phyloP scores from a whole-genome alignment of 1,140 invertebrate species.

The Gyrodactylus bullatarudis region DNA sequence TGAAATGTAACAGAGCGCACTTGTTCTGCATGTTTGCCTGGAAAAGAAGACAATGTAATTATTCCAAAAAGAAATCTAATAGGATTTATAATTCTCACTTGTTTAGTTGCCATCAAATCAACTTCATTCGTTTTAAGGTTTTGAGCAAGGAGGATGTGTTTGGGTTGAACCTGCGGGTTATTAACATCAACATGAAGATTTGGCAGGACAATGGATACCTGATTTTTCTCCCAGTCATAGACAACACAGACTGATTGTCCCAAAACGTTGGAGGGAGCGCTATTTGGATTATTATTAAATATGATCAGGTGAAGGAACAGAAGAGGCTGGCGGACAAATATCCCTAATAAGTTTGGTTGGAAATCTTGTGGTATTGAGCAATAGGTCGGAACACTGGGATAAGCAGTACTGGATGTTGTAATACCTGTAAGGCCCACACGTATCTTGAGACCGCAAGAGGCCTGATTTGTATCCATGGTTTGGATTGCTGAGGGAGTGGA shows the following conservation, averaged over 20 bases:
- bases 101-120: background rate
- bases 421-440: background rate
- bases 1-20: background rate
- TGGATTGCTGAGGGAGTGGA: no score
- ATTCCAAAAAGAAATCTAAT: background rate
- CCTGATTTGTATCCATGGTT: background rate
- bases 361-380: background rate
- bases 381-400: background rate
- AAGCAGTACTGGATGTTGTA: background rate
- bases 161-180: background rate
- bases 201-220: background rate
- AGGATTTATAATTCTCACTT: background rate
- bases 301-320: background rate
- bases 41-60: background rate
- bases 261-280: background rate
- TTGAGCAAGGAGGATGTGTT: background rate
- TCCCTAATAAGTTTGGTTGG: background rate
- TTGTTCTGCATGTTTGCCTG: background rate
- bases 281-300: background rate
- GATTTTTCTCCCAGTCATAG: background rate
- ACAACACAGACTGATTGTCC: background rate
- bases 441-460: background rate
- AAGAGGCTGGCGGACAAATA: background rate
- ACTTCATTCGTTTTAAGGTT: background rate
- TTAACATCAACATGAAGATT: background rate